Evolutionary conservation across 2,888 invertebrate species (phyloP), one percentile per base, ranked within the genome.

Genomic region (Patella depressa): DNA sequence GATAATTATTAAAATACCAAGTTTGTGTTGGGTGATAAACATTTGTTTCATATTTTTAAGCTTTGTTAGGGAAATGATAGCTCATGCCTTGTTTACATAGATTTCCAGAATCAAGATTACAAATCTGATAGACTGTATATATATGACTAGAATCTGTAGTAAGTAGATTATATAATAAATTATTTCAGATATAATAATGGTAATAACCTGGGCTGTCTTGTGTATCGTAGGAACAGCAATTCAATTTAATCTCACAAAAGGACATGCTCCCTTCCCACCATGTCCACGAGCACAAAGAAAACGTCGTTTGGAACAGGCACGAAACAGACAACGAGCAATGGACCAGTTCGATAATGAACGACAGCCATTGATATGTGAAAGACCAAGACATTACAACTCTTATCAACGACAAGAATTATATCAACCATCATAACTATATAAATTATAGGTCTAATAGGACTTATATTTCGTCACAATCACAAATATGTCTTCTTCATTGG

Each of bases 211-310:
- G 95, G 78, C 92, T 0, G 80, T 92, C 4, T 86, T 95, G 71
- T 92, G 93, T 0, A 75, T 92, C 1, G 87, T 92, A 14, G 95
- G 95, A 0, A 92, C 93, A 82, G 87, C 91, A 55, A 92, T 93
- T 84, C 95, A 95, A 88, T 91, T 93, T 74, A 92, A 92, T 87
- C 91, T 93, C 77, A 94, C 94, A 87, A 90, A 92, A 19, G 93
- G 93, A 15, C 92, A 93, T 77, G 93, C 94, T 0, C 94, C 94
- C 0, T 95, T 95, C 90, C 95, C 95, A 0, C 94, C 94, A 0
- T 93, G 93, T 70, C 86, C 87, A 15, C 19, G 65, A 65, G 24
- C 24, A 65, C 24, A 24, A 24, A 5, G 65, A 9, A 65, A 2
- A 24, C 19, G 65, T 24, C 19, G 65, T 12, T 65, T 65, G 24